Evolutionary conservation across 2,113 vertebrate species (phyloP), one percentile per base, ranked within the genome.

Genomic region (Eonycteris spelaea): DNA sequence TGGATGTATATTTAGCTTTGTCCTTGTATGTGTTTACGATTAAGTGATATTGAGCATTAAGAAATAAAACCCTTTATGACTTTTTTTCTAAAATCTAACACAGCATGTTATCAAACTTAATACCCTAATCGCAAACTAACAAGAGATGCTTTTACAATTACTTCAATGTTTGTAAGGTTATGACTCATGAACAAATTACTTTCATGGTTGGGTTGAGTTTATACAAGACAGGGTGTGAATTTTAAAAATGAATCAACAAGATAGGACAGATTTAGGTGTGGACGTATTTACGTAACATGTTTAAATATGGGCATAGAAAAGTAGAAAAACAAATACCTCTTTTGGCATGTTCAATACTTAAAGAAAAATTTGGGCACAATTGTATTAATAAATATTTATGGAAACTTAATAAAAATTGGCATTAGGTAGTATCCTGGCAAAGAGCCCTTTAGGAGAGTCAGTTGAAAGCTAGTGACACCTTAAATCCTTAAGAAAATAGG

Each of bases 221-320:
- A 96, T 96, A 98, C 71, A 98, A 98, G 97, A 85, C 95, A 98
- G 95, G 0, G 8, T 98, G 97, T 98, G 98, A 99, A 98, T 98
- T 98, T 98, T 98, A 97, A 97, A 97, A 96, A 97, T 90, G 97
- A 95, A 98, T 98, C 97, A 98, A 98, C 98, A 98, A 98, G 98
- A 98, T 97, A 95, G 96, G 94, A 97, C 98, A 98, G 95, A 99
- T 98, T 98, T 97, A 98, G 97, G 97, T 98, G 98, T 98, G 97
- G 95, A 92, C 67, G 74, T 97, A 97, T 98, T 99, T 98, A 98
- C 43, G 70, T 97, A 98, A 98, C 43, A 70, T 92, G 97, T 98
- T 98, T 98, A 83, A 98, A 96, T 95, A 95, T 61, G 35, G 82
- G 13, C 80, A 97, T 63, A 38, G 83, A 98, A 95, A 43, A 97